Evolutionary conservation across 2,797 vertebrate genomes (phyloP).

Genomic region (Macrochelys suwanniensis): DNA sequence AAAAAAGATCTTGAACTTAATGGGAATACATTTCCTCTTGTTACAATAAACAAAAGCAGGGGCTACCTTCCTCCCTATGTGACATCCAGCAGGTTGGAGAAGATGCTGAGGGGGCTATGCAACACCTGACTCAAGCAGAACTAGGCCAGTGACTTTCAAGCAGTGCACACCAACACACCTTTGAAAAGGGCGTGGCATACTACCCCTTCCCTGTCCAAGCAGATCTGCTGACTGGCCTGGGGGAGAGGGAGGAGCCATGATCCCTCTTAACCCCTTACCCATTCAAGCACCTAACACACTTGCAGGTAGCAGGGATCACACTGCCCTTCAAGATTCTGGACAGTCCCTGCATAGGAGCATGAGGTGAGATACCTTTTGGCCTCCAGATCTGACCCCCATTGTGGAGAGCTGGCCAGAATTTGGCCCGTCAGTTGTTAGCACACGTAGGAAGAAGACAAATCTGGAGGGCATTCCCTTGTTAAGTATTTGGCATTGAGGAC

Average conservation of each 20-base stretch:
- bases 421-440: background rate
- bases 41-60: background rate
- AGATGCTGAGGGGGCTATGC: fast-evolving
- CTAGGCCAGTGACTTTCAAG: background rate
- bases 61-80: background rate
- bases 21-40: background rate
- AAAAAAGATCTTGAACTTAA: background rate
- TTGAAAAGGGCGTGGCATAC: background rate
- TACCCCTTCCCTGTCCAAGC: background rate
- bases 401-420: background rate
- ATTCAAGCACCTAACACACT: background rate
- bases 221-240: background rate
- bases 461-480: background rate
- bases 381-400: background rate
- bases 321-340: background rate
- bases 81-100: background rate
- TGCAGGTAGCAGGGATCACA: background rate
- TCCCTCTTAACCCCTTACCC: background rate
- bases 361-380: background rate
- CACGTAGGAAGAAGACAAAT: background rate
- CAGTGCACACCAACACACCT: background rate
- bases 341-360: background rate
- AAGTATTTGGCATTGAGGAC: background rate
- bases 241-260: background rate
- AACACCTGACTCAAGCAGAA: background rate